These are phyloP conservation scores for Protobothrops flavoviridis DNA, from an alignment of 2,113 vertebrate genomes.

Conservation along the genomic window DNA sequence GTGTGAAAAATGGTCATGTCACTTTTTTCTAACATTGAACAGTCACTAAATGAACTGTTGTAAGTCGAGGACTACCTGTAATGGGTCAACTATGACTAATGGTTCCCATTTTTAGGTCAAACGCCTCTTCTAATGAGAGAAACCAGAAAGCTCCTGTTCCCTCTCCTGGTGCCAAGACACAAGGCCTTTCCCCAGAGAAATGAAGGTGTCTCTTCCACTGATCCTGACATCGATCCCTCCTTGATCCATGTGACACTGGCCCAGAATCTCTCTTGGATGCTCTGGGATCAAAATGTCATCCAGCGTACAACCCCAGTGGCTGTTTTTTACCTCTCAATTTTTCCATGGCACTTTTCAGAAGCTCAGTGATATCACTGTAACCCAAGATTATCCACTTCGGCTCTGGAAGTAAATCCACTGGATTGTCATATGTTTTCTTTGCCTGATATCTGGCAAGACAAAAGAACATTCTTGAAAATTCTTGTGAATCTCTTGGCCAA, in stretches of 20 bases:
- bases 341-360: neutral
- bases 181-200: neutral
- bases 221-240: neutral
- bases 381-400: neutral
- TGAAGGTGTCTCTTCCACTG: neutral
- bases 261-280: neutral
- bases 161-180: neutral
- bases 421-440: neutral
- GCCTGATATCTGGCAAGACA: neutral
- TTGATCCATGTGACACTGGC: too few relatives aligned
- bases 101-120: too few relatives aligned
- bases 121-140: neutral
- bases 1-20: too few relatives aligned
- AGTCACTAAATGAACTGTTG: too few relatives aligned
- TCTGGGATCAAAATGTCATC: neutral
- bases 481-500: too few relatives aligned
- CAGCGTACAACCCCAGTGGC: neutral
- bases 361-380: neutral
- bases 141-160: neutral
- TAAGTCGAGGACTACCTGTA: too few relatives aligned
- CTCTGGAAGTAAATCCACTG: neutral
- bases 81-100: too few relatives aligned
- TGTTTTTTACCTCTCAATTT: neutral
- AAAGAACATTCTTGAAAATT: too few relatives aligned
- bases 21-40: too few relatives aligned